Evolutionary conservation across 1,140 invertebrate genomes (phyloP).

Genomic region (Sipha flava): DNA sequence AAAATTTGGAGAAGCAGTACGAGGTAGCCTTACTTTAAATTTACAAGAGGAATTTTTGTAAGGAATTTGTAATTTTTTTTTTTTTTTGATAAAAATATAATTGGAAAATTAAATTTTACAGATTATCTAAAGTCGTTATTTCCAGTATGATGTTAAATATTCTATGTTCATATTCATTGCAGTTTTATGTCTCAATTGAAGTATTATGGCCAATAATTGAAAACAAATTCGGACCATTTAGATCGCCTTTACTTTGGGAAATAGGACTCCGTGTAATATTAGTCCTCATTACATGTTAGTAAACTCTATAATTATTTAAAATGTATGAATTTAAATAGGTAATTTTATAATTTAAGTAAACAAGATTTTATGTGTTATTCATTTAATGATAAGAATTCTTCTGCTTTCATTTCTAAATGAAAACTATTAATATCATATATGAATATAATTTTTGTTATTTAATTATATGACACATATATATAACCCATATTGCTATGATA

Average conservation of each 20-base stretch:
- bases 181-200: conserved; percentile 92
- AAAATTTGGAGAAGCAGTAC: conserved; percentile 58
- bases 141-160: conserved; percentile 85
- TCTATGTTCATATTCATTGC: conserved; percentile 85
- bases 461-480: too few species aligned
- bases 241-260: background rate
- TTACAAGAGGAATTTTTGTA: conserved; percentile 56
- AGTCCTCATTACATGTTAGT: conserved; percentile 8
- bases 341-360: too few species aligned
- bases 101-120: conserved; percentile 24
- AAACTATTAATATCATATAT: too few species aligned
- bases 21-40: conserved; percentile 67
- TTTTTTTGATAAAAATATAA: background rate
- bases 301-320: background rate
- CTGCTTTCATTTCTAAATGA: too few species aligned
- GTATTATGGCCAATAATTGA: conserved; percentile 53
- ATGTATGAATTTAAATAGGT: too few species aligned
- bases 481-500: too few species aligned
- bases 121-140: conserved; percentile 72
- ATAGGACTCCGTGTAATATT: background rate
- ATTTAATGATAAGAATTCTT: too few species aligned
- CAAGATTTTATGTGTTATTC: too few species aligned
- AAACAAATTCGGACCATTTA: background rate
- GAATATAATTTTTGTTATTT: too few species aligned
- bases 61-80: conserved; percentile 42